Conservation (phyloP, 2,888 invertebrate species). For the Ormia ochracea region DNA sequence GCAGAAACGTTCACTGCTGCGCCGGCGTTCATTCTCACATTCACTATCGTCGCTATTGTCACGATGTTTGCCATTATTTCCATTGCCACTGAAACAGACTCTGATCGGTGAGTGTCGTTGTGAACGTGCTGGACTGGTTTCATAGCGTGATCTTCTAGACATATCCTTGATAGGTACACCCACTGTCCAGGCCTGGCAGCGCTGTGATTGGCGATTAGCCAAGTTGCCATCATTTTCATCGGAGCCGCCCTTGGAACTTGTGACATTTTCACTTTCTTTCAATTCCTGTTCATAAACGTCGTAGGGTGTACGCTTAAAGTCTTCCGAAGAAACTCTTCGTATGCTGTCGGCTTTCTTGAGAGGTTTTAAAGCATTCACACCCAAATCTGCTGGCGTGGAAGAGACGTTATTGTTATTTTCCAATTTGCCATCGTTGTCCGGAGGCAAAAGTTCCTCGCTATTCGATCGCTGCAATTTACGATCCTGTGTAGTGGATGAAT, state of each 20-base stretch:
- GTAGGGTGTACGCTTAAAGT: conserved; percentile 73
- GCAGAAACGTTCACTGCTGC: conserved; percentile 82
- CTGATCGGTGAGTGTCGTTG: conserved; percentile 74
- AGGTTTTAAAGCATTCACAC: conserved; percentile 57
- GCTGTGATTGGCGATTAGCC: conserved; percentile 68
- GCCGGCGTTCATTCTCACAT: conserved; percentile 81
- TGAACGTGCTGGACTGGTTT: conserved; percentile 77
- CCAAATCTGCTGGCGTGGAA: conserved; percentile 62
- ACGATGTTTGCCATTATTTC: conserved; percentile 59
- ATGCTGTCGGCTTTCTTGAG: conserved; percentile 68
- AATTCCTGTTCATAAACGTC: conserved; percentile 70
- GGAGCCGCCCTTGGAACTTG: conserved; percentile 53
- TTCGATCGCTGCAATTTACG: conserved; percentile 81
- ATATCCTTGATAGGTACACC: conserved; percentile 68
- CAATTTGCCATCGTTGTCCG: conserved; percentile 78
- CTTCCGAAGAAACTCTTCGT: conserved; percentile 74
- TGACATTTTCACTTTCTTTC: conserved; percentile 57
- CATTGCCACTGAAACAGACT: conserved; percentile 62
- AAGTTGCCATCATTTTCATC: conserved; percentile 72
- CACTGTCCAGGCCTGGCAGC: conserved; percentile 53
- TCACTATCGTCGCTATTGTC: conserved; percentile 79
- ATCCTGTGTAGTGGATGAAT: conserved; percentile 79
- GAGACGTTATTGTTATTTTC: conserved; percentile 66
- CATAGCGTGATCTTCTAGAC: conserved; percentile 70
- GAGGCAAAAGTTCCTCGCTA: conserved; percentile 79